phyloP scores from a whole-genome alignment of 2,888 invertebrate genomes.

The Trachelus iudaicus region DNA sequence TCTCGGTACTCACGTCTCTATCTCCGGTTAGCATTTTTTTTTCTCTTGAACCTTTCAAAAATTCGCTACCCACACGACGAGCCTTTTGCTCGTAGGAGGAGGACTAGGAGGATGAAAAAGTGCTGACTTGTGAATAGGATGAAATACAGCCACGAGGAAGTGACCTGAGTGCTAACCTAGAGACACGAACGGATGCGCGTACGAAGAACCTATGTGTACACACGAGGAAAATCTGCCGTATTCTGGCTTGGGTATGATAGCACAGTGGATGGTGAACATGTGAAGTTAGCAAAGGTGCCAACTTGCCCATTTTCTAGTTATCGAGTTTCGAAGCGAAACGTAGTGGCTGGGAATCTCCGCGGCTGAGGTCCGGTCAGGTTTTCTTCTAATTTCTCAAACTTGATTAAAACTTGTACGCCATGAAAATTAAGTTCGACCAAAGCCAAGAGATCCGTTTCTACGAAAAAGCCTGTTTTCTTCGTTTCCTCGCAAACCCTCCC shows the following conservation, averaged over 20 bases:
- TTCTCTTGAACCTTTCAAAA: background rate
- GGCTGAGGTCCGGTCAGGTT: conserved; percentile 31
- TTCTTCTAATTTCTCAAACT: conserved; percentile 59
- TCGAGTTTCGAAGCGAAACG: conserved; percentile 34
- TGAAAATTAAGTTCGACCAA: conserved; percentile 52
- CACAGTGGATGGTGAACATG: conserved; percentile 19
- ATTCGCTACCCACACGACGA: background rate
- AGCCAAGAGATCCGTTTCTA: background rate
- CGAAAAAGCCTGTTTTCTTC: background rate
- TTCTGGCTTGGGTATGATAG: background rate
- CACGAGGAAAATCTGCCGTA: background rate
- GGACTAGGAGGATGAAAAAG: background rate
- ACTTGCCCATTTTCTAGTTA: conserved; percentile 46
- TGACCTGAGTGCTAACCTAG: background rate
- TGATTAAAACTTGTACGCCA: conserved; percentile 59
- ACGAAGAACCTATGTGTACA: background rate
- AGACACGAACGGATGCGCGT: background rate
- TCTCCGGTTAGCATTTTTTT: background rate
- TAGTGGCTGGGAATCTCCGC: background rate
- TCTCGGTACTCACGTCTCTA: background rate
- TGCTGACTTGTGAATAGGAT: background rate
- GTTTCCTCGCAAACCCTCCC: background rate
- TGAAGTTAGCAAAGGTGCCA: conserved; percentile 52
- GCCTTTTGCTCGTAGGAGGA: background rate
- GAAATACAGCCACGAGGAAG: background rate